Evolutionary conservation across 2,888 invertebrate genomes (phyloP).

Genomic region (Synanthedon formicaeformis): DNA sequence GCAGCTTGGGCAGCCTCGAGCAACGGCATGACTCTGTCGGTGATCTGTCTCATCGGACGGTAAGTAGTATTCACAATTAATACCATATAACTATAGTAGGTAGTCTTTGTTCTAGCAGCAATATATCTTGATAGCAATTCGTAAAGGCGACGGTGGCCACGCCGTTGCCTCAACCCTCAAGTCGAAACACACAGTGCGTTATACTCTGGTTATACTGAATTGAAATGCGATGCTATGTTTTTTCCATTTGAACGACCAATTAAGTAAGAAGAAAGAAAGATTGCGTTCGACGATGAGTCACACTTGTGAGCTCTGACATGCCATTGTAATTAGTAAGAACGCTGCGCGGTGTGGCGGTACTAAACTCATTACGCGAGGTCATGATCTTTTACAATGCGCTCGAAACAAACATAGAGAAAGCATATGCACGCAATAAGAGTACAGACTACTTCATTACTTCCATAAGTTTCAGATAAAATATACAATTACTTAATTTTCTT

Average conservation of each 20-base stretch:
- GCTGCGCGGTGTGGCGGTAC: background rate
- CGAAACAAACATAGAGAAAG: background rate
- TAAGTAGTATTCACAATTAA: slow-evolving; percentile 19
- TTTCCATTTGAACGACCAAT: background rate
- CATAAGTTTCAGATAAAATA: too few relatives aligned
- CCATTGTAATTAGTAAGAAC: background rate
- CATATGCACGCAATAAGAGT: background rate
- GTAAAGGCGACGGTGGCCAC: too few relatives aligned
- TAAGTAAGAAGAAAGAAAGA: background rate
- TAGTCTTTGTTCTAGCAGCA: too few relatives aligned
- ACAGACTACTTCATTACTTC: too few relatives aligned
- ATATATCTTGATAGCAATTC: too few relatives aligned
- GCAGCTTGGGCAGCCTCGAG: slow-evolving; percentile 78
- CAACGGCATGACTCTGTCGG: slow-evolving; percentile 69
- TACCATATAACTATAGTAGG: too few relatives aligned
- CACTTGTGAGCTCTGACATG: background rate
- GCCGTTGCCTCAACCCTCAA: too few relatives aligned
- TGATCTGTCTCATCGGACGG: slow-evolving; percentile 56
- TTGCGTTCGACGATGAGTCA: background rate
- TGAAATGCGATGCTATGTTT: too few relatives aligned
- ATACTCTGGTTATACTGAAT: too few relatives aligned
- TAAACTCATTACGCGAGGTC: background rate
- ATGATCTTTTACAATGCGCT: background rate
- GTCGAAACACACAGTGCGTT: too few relatives aligned
- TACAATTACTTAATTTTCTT: too few relatives aligned